A percentile compares a stretch with the other conserved stretches of the same genome.
Conservation (phyloP, 2,797 vertebrate species). For the Pseudomugil gertrudae region DNA sequence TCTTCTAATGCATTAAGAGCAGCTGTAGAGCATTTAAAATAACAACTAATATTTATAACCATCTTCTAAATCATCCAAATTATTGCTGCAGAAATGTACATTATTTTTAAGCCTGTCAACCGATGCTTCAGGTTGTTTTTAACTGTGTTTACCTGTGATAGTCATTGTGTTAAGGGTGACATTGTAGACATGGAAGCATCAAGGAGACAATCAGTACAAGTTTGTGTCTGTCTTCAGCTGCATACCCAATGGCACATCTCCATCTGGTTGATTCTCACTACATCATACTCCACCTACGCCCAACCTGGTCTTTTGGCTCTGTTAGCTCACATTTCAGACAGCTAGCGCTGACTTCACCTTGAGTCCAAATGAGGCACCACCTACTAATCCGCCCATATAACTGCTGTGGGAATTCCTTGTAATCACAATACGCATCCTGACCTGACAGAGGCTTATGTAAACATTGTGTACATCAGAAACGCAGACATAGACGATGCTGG, state of each 20-base stretch:
- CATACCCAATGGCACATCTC: constrained; percentile 58
- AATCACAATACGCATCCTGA: constrained; percentile 45
- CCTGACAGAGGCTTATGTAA: constrained; percentile 47
- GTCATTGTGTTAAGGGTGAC: constrained; percentile 13
- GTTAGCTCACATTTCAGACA: constrained; percentile 45
- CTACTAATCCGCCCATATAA: constrained; percentile 67
- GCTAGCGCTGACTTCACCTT: constrained; percentile 61
- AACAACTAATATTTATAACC: too few relatives aligned
- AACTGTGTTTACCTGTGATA: not conserved
- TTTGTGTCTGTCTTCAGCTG: constrained; percentile 44
- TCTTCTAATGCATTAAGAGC: not conserved
- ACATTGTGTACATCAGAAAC: constrained; percentile 32
- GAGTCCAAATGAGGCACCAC: constrained; percentile 49
- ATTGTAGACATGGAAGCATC: constrained; percentile 33
- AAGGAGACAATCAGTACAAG: constrained; percentile 44
- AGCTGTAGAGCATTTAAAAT: not conserved
- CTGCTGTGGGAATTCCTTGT: constrained; percentile 68
- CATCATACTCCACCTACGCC: constrained; percentile 47
- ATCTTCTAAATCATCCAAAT: not conserved
- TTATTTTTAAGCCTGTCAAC: not conserved
- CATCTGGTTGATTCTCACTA: constrained; percentile 66
- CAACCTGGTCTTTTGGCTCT: constrained; percentile 58
- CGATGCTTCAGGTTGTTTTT: not conserved
- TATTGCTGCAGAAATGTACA: not conserved
- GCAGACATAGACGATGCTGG: constrained; percentile 10